Evolutionary conservation across 2,888 invertebrate genomes (phyloP), one percentile per base, ranked within the genome.

Genomic region (Phaedon cochleariae): DNA sequence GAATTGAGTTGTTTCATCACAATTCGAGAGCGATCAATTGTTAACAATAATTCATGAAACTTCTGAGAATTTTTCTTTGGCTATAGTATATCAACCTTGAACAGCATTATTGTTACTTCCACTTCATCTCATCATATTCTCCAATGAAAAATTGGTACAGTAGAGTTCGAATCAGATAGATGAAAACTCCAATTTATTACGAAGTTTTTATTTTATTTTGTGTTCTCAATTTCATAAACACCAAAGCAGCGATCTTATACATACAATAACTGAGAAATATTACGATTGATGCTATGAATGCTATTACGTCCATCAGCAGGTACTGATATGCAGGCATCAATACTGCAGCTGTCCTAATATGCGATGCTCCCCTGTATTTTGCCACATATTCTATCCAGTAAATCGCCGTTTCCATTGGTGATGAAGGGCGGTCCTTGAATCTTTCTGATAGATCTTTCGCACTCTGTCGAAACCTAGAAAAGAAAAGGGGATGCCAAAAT

Each of bases 301-400:
- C 84, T 46, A 87, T 80, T 31, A 89, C 83, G 76, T 89, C 90
- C 10, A 88, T 74, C 52, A 85, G 81, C 6, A 84, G 75, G 73
- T 86, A 85, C 69, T 88, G 85, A 73, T 87, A 87, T n/a, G 83
- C 75, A 0, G 88, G 87, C 70, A 86, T 85, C 62, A 86, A 85
- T 0, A 87, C 87, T 0, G 87, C 86, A 0, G 86, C 83, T 0
- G 87, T 82, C 1, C 86, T 77, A 73, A 90, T 85, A 0, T 82
- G 84, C 17, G 72, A 79, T 0, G 87, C 88, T 0, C 90, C 90
- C 4, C 83, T 81, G 0, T 89, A 87, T 31, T 85, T 82, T 0
- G 86, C 87, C 0, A 90, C 87, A 75, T 90, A 87, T 76, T 91
- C 90, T 22, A 89, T 86, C 90, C 90, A 91, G 83, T 88, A 88